These are phyloP conservation scores for Cynopterus sphinx DNA, from an alignment of 2,797 vertebrate species.

Conservation along the genomic window DNA sequence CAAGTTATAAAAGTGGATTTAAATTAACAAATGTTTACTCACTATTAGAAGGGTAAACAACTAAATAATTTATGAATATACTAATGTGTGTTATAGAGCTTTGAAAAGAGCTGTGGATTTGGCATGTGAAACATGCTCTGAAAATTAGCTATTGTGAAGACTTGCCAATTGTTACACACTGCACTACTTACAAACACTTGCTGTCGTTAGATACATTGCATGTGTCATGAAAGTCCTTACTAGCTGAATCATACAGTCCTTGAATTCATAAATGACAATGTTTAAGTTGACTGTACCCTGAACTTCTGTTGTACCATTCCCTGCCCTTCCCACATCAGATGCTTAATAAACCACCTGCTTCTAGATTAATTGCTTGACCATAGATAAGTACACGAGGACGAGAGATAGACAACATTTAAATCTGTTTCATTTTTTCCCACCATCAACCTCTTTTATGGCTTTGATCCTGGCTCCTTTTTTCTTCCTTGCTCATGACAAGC, in stretches of 20 bases:
- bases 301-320: background rate
- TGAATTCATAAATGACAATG: background rate
- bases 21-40: background rate
- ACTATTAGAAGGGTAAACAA: background rate
- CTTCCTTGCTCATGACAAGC: background rate
- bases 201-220: background rate
- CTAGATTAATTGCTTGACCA: background rate
- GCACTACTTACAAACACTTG: background rate
- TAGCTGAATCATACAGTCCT: background rate
- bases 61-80: background rate
- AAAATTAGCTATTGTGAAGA: background rate
- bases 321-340: background rate
- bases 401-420: background rate
- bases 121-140: background rate
- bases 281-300: background rate
- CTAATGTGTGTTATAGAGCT: background rate
- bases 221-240: background rate
- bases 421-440: background rate
- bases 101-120: background rate
- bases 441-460: background rate
- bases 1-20: conserved; percentile 2
- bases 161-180: background rate
- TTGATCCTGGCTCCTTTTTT: background rate
- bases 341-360: background rate
- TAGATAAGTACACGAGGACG: background rate